A percentile compares a stretch with the other conserved stretches of the same genome.
These are phyloP conservation scores for Phrynosoma platyrhinos DNA, from an alignment of 2,113 vertebrate genomes.

Conservation along the genomic window DNA sequence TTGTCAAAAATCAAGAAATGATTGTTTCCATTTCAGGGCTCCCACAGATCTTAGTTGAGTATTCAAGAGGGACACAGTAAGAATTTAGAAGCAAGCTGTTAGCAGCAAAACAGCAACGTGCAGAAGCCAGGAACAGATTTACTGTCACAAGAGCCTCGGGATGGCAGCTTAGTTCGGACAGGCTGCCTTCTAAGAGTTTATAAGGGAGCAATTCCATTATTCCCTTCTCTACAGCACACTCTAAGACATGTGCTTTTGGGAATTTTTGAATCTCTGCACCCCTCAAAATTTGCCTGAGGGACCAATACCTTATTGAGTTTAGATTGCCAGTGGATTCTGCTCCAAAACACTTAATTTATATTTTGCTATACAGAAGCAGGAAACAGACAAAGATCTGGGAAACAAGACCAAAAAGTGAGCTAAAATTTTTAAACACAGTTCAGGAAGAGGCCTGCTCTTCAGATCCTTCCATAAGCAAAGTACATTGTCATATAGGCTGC, in stretches of 20 bases:
- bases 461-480: not conserved
- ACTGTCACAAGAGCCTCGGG: not conserved
- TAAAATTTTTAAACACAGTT: constrained; percentile 49
- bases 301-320: constrained; percentile 28
- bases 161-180: accelerated
- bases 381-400: constrained; percentile 58
- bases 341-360: constrained; percentile 10
- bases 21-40: constrained; percentile 27
- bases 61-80: constrained; percentile 47
- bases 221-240: not conserved
- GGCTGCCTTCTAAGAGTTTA: not conserved
- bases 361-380: constrained; percentile 50
- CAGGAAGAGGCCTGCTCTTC: constrained; percentile 25
- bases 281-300: not conserved
- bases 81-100: constrained; percentile 59
- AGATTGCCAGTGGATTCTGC: not conserved
- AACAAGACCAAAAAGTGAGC: constrained; percentile 32
- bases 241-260: not conserved
- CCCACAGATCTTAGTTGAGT: constrained; percentile 44
- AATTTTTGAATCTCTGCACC: not conserved
- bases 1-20: not conserved
- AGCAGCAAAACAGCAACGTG: constrained; percentile 69
- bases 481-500: constrained; percentile 31
- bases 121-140: constrained; percentile 50
- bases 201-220: not conserved